These are phyloP conservation scores for Lacerta viridis DNA, from an alignment of 2,797 vertebrate species.

Conservation along the genomic window DNA sequence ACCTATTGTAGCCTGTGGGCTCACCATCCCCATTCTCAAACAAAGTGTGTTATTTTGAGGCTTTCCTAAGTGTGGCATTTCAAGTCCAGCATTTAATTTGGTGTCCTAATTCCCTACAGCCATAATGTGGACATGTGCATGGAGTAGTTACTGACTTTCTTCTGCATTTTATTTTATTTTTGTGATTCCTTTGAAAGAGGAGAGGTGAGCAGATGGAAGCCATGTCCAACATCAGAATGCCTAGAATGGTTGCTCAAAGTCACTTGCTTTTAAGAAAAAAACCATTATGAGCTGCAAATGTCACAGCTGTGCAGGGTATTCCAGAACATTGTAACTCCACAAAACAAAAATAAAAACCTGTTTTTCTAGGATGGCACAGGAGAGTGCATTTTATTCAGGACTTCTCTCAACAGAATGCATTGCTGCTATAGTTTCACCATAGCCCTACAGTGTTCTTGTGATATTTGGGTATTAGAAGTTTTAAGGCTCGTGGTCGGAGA, in stretches of 20 bases:
- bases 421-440: not conserved
- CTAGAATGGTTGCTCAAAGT: not conserved
- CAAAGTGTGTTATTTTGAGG: too few relatives aligned
- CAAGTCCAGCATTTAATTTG: not conserved
- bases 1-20: too few relatives aligned
- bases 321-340: not conserved
- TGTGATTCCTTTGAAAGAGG: not conserved
- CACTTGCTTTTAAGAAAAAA: not conserved
- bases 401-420: not conserved
- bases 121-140: accelerated
- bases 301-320: not conserved
- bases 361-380: not conserved
- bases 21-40: too few relatives aligned
- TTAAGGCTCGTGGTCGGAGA: not conserved
- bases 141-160: not conserved
- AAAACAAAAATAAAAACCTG: not conserved
- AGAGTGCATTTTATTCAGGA: not conserved
- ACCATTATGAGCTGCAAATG: not conserved
- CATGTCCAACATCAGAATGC: accelerated
- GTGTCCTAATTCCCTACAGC: not conserved
- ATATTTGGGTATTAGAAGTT: not conserved
- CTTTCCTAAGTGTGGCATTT: not conserved
- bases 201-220: not conserved
- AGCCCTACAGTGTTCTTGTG: not conserved
- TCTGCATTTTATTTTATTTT: not conserved